phyloP scores from a whole-genome alignment of 2,888 invertebrate genomes.

The Pycnomerus fuliginosus region DNA sequence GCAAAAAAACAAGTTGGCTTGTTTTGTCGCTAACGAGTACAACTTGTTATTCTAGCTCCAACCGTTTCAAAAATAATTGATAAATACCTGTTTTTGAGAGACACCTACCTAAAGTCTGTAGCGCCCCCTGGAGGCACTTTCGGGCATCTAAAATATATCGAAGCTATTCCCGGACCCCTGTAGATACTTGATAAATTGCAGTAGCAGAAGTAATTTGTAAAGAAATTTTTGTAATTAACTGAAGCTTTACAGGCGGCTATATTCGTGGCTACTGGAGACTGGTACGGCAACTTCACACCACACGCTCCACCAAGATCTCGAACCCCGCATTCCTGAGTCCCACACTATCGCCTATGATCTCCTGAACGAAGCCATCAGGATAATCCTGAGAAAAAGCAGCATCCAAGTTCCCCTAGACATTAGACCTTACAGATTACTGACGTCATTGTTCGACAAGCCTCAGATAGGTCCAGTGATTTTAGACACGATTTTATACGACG shows the following conservation, averaged over 20 bases:
- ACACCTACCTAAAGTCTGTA: too few species aligned
- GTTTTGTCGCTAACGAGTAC: too few species aligned
- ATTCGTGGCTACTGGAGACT: slow-evolving; percentile 79
- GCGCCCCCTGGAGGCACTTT: too few species aligned
- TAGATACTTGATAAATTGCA: background rate
- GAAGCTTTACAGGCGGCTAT: slow-evolving; percentile 62
- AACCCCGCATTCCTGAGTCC: slow-evolving; percentile 2
- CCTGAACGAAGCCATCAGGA: slow-evolving; percentile 64
- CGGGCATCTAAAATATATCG: too few species aligned
- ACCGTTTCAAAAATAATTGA: too few species aligned
- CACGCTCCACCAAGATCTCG: slow-evolving; percentile 3
- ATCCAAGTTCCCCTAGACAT: slow-evolving; percentile 59
- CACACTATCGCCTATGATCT: slow-evolving; percentile 59
- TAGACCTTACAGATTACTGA: slow-evolving; percentile 74
- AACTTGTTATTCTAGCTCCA: too few species aligned
- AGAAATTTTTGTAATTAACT: slow-evolving; percentile 3
- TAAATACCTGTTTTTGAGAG: too few species aligned
- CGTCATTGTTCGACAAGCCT: slow-evolving; percentile 81
- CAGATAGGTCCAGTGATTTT: slow-evolving; percentile 80
- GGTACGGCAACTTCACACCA: slow-evolving; percentile 59
- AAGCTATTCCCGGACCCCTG: too few species aligned
- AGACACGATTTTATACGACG: slow-evolving; percentile 74
- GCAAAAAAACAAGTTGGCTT: too few species aligned
- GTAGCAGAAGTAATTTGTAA: background rate
- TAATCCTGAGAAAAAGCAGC: slow-evolving; percentile 60